Conservation (phyloP, 2,888 invertebrate genomes). For the Capitulum mitella region DNA sequence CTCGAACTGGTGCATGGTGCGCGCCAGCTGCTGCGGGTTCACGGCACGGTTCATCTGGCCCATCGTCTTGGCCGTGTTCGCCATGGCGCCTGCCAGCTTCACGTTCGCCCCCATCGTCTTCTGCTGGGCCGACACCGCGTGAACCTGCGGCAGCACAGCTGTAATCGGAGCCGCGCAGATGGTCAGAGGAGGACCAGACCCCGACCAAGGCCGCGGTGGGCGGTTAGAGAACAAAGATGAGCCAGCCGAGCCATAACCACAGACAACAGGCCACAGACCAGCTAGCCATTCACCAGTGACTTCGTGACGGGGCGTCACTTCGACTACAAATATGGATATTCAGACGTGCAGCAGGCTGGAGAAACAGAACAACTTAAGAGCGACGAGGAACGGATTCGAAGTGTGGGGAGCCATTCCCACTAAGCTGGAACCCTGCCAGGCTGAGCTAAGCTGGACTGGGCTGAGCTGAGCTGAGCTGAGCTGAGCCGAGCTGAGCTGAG, state of each 20-base stretch:
- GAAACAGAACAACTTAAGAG: background rate
- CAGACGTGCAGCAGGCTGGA: too few relatives aligned
- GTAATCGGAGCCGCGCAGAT: background rate
- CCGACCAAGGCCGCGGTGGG: too few relatives aligned
- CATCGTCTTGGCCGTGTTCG: slow-evolving; percentile 82
- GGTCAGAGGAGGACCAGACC: background rate
- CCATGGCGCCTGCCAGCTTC: slow-evolving; percentile 79
- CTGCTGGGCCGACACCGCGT: slow-evolving; percentile 70
- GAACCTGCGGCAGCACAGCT: slow-evolving; percentile 52
- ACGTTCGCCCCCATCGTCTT: slow-evolving; percentile 85
- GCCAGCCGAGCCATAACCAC: background rate
- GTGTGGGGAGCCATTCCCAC: background rate
- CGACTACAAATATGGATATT: too few relatives aligned
- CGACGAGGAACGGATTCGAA: too few relatives aligned
- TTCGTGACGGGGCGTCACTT: background rate
- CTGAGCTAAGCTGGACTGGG: too few relatives aligned
- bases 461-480: background rate
- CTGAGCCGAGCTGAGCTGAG: background rate
- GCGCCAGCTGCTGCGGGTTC: slow-evolving; percentile 75
- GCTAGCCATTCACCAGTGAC: background rate
- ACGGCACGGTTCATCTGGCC: slow-evolving; percentile 74
- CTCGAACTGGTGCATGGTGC: slow-evolving; percentile 74
- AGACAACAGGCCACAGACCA: background rate
- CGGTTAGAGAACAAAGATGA: background rate
- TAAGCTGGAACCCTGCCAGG: background rate